These are phyloP conservation scores for Caenorhabditis macrosperma DNA, from an alignment of 2,888 invertebrate genomes.

Conservation along the genomic window DNA sequence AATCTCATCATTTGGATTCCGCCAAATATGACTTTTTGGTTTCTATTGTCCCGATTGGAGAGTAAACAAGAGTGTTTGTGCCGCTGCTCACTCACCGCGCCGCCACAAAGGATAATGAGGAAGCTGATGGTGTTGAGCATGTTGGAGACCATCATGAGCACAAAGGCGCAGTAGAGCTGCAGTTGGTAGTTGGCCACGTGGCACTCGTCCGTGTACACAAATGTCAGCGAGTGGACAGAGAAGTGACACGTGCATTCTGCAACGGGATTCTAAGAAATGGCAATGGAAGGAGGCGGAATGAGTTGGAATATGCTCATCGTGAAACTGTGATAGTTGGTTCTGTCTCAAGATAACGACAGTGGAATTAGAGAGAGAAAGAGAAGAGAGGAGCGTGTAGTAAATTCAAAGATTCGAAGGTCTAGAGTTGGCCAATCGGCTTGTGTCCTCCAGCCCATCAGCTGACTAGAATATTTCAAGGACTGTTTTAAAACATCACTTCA, in stretches of 20 bases:
- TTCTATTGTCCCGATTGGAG: not conserved
- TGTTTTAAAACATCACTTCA: no score
- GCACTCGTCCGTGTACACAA: slow-evolving; percentile 24
- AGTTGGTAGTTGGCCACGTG: slow-evolving; percentile 45
- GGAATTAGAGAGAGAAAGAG: no score
- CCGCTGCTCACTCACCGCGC: slow-evolving; percentile 33
- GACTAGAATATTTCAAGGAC: no score
- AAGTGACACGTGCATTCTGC: slow-evolving; percentile 45
- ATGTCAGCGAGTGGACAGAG: slow-evolving; percentile 20
- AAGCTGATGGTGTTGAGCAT: slow-evolving; percentile 41
- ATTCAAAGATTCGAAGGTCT: no score
- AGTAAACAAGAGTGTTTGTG: not conserved
- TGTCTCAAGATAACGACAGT: no score
- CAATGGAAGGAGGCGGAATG: no score
- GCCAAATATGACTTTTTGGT: not conserved
- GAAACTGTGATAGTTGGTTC: no score
- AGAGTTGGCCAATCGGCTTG: no score
- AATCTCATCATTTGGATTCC: slow-evolving; percentile 12
- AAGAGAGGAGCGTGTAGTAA: no score
- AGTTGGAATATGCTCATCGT: not conserved
- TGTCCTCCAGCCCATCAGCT: no score
- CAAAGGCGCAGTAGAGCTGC: slow-evolving; percentile 45
- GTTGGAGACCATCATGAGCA: slow-evolving; percentile 44
- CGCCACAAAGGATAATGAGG: slow-evolving; percentile 44
- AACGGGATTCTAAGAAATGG: not conserved